Base-by-base conservation (phyloP, 1,140 invertebrate species). In the Formica selysi region DNA sequence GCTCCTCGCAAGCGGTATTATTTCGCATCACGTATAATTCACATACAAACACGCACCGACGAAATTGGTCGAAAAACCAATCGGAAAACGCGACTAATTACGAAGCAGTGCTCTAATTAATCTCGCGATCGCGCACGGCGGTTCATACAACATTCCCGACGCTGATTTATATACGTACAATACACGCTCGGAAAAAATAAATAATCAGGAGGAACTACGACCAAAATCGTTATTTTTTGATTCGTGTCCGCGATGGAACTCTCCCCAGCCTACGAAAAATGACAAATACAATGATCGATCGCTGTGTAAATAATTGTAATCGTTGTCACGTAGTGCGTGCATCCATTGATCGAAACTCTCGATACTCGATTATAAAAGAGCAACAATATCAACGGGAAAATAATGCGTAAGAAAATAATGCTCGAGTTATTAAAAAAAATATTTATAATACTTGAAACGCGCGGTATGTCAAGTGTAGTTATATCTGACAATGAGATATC, bases 31-130 rank as follows among this genome's bases (percentile, higher is more conserved):
- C 36, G 65, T 19, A 38, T 16, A 51, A 51, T 16, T 51, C 16
- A 16, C 16, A 19, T 6, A 51, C 48, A 51, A 51, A 41, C n/a
- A 22, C 65, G 11, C 38, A 41, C 36, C 38, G 22, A 68, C 13
- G 32, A 29, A 64, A 64, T 68, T 38, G 38, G 11, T 29, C 13
- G n/a, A 44, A 68, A 68, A 68, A 19, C 44, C 26, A 10, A 70
- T 73, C 70, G 48, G 48, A 54, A 73, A 54, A 32, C 29, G 13
- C 48, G 48, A 29, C 70, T 73, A 73, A 73, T 73, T 73, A 54
- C 48, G 26, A 51, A 36, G 16, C 29, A 32, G 48, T 29, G 48
- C 29, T 19, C 70, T 73, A 73, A 73, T 73, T 54, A 51, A 73
- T 54, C 29, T 22, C 70, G 29, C 70, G n/a, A 54, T 73, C 29